These are phyloP conservation scores for Agonopterix alstromeriana DNA, from an alignment of 2,888 invertebrate species.

Conservation along the genomic window DNA sequence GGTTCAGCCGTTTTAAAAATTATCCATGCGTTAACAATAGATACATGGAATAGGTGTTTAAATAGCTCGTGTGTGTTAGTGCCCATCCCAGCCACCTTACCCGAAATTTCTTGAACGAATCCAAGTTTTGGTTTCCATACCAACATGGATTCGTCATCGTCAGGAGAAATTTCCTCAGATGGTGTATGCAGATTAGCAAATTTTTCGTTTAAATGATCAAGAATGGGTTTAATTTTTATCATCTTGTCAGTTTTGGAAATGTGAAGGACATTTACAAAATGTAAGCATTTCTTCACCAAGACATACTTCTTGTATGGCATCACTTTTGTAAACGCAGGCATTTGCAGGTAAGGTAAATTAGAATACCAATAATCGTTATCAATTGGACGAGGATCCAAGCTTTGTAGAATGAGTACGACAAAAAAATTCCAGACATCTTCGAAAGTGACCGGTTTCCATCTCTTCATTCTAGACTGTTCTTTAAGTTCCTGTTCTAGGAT, in stretches of 20 bases:
- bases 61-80: slow-evolving; percentile 18
- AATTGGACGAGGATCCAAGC: slow-evolving; percentile 3
- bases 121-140: slow-evolving; percentile 16
- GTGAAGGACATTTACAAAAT: background rate
- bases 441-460: background rate
- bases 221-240: too few species aligned
- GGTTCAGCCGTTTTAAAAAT: background rate
- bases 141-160: slow-evolving; percentile 11
- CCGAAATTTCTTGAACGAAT: slow-evolving; percentile 13
- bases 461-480: background rate
- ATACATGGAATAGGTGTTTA: slow-evolving; percentile 9
- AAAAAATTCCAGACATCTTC: slow-evolving; percentile 4
- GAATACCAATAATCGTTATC: slow-evolving; percentile 12
- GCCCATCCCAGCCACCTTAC: slow-evolving; percentile 9
- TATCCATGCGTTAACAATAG: slow-evolving; percentile 14
- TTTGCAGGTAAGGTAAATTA: background rate
- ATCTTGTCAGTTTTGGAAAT: too few species aligned
- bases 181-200: slow-evolving; percentile 8
- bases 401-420: slow-evolving; percentile 6
- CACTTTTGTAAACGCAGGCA: background rate
- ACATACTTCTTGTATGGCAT: slow-evolving; percentile 9
- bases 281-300: slow-evolving; percentile 8
- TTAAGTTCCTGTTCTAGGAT: background rate
- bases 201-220: slow-evolving; percentile 3
- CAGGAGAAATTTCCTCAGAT: slow-evolving; percentile 13